phyloP scores from a whole-genome alignment of 2,113 vertebrate species.

The Bufo gargarizans region DNA sequence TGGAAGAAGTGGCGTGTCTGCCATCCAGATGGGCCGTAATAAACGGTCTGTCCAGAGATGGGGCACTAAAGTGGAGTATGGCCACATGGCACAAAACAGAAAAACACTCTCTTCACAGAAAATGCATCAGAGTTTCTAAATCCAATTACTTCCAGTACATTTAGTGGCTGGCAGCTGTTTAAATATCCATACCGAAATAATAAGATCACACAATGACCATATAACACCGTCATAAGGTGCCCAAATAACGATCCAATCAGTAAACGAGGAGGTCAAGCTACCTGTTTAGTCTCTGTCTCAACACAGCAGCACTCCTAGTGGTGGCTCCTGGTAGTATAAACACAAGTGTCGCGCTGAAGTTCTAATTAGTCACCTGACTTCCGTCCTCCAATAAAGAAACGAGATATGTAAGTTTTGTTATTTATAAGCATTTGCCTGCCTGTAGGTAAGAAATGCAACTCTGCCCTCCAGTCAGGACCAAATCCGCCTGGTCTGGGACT shows the following conservation, averaged over 20 bases:
- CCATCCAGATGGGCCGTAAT: neutral
- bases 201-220: no score
- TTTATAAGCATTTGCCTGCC: neutral
- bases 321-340: no score
- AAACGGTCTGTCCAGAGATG: neutral
- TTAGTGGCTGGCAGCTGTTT: neutral
- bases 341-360: neutral
- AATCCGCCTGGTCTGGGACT: neutral
- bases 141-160: neutral
- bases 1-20: neutral
- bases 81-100: neutral
- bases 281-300: neutral
- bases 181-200: neutral
- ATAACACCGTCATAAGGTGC: no score
- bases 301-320: neutral
- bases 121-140: no score
- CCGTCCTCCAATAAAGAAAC: no score
- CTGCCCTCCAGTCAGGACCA: neutral
- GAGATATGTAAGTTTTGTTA: neutral
- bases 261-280: neutral
- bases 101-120: neutral
- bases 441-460: neutral
- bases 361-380: neutral
- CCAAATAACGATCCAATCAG: no score
- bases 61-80: neutral